Percentiles rank a stretch among this genome's conserved stretches.
Evolutionary conservation across 2,113 vertebrate species (phyloP).

Genomic region (Sciurus niger): DNA sequence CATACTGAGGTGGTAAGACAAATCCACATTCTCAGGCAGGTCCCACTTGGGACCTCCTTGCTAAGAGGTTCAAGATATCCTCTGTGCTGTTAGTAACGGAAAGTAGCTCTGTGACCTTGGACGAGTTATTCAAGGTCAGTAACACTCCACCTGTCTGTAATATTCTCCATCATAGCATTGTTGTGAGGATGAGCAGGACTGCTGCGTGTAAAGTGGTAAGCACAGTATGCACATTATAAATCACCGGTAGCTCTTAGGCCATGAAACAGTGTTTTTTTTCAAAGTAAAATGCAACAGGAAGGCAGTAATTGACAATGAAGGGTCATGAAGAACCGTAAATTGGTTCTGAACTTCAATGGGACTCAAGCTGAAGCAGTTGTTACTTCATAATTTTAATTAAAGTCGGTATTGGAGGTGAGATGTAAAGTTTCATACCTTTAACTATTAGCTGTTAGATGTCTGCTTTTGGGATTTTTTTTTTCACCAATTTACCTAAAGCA

Average conservation of each 20-base stretch:
- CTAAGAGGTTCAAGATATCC: neutral
- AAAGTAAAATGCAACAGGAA: neutral
- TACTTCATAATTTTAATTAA: neutral
- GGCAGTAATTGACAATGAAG: neutral
- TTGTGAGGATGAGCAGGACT: neutral
- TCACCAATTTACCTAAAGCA: neutral
- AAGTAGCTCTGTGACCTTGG: neutral
- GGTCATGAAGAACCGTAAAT: neutral
- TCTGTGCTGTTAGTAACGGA: neutral
- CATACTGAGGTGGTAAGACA: neutral
- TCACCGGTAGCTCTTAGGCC: neutral
- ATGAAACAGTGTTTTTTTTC: neutral
- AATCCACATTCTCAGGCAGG: neutral
- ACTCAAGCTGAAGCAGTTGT: neutral
- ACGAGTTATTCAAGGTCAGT: neutral
- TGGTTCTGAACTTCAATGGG: neutral
- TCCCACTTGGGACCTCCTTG: neutral
- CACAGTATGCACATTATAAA: neutral
- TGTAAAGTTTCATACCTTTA: neutral
- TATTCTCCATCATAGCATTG: neutral
- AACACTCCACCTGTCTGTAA: neutral
- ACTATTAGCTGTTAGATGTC: neutral
- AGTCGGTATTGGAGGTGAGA: neutral
- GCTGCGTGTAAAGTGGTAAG: neutral
- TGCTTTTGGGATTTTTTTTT: slow-evolving; percentile 18